phyloP scores from a whole-genome alignment of 2,113 vertebrate species.

The Grallaria varia region DNA sequence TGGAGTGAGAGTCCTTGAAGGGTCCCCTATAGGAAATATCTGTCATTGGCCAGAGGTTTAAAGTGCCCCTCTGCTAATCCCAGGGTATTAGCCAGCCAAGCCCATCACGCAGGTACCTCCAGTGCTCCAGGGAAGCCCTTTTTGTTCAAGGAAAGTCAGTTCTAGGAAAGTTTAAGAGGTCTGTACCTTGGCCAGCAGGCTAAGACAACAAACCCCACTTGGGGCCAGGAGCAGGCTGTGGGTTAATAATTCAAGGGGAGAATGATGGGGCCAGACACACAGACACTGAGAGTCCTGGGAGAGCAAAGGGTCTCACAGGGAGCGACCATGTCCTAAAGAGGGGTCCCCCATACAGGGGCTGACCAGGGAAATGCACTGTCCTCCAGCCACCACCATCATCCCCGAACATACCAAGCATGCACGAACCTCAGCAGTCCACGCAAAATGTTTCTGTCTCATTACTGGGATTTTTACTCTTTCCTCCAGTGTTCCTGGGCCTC shows the following conservation, averaged over 20 bases:
- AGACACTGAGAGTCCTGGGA: rapidly evolving
- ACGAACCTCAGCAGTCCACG: neutral
- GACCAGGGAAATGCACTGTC: neutral
- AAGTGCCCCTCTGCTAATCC: conserved; percentile 52
- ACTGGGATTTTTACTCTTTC: neutral
- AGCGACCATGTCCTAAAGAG: neutral
- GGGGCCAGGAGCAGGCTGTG: conserved; percentile 50
- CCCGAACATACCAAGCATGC: neutral
- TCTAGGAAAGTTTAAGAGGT: conserved; percentile 33
- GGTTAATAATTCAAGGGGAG: conserved; percentile 66
- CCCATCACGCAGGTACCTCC: conserved; percentile 27
- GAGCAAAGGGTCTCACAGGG: neutral
- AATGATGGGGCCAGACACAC: neutral
- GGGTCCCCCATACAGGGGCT: neutral
- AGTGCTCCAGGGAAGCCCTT: conserved; percentile 1
- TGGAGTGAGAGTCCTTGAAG: neutral
- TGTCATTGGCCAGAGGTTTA: conserved; percentile 35
- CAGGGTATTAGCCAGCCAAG: neutral
- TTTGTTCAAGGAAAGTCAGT: conserved; percentile 50
- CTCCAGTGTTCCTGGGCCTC: neutral
- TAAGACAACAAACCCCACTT: conserved; percentile 15
- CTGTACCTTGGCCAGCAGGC: conserved; percentile 51
- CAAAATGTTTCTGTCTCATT: neutral
- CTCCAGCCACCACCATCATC: neutral
- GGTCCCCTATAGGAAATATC: neutral